Conservation (phyloP, 2,888 invertebrate species). For the Adelphocoris suturalis region DNA sequence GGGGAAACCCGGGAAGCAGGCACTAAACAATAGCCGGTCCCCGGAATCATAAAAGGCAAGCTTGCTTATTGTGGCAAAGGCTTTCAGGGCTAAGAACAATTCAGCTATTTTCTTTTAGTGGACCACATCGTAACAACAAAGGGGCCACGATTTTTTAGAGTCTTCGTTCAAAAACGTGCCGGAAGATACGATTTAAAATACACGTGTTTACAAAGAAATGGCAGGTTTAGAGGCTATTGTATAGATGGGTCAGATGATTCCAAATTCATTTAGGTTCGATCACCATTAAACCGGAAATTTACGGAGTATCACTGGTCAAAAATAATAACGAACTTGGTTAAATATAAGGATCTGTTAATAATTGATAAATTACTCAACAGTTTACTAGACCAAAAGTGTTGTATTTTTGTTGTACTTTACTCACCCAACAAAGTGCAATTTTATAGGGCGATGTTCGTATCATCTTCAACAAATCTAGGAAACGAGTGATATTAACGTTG, state of each 20-base stretch:
- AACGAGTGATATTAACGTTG: no score
- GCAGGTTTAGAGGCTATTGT: no score
- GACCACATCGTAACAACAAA: conserved; percentile 32
- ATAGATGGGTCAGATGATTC: no score
- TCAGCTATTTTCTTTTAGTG: conserved; percentile 35
- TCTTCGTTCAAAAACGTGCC: background rate
- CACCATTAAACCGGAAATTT: background rate
- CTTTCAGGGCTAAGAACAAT: conserved; percentile 31
- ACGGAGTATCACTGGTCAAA: background rate
- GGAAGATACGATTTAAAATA: background rate
- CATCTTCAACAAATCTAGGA: no score
- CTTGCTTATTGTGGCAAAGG: conserved; percentile 33
- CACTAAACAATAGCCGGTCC: conserved; percentile 22
- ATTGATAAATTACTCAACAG: no score
- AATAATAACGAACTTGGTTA: no score
- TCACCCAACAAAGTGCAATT: no score
- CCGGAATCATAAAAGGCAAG: conserved; percentile 22
- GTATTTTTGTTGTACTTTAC: no score
- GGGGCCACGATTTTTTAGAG: conserved; percentile 27
- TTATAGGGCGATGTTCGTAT: no score
- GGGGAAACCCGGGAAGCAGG: background rate
- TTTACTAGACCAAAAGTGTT: no score
- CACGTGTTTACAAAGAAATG: background rate
- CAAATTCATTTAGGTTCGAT: background rate
- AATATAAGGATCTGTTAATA: no score